phyloP scores from a whole-genome alignment of 2,113 vertebrate genomes.

The Macaca mulatta region DNA sequence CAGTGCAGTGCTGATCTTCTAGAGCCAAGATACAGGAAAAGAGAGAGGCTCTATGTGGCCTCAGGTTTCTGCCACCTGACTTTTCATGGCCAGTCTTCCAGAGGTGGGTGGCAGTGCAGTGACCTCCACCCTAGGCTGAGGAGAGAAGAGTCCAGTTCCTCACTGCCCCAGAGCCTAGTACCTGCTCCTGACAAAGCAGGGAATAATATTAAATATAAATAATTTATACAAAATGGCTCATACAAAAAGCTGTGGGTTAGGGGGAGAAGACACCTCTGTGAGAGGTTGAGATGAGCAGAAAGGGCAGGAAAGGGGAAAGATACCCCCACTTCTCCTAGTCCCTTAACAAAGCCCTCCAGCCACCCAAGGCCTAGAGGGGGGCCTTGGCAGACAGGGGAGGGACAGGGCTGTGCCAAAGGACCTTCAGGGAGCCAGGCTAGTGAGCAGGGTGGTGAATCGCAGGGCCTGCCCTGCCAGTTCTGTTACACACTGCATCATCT shows the following conservation, averaged over 20 bases:
- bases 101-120: not conserved
- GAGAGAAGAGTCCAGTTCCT: not conserved
- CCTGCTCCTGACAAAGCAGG: constrained; percentile 52
- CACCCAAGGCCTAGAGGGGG: not conserved
- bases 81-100: not conserved
- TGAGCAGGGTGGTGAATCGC: constrained; percentile 90
- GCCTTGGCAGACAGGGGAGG: not conserved
- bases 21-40: constrained; percentile 6
- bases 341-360: not conserved
- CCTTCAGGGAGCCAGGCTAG: constrained; percentile 73
- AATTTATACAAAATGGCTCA: constrained; percentile 75
- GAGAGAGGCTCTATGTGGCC: not conserved
- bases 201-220: constrained; percentile 73
- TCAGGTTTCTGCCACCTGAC: not conserved
- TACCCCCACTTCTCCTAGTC: not conserved
- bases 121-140: not conserved
- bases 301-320: not conserved
- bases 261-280: not conserved
- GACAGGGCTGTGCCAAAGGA: not conserved
- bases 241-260: constrained; percentile 60
- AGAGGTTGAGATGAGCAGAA: constrained; percentile 46
- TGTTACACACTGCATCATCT: constrained; percentile 90
- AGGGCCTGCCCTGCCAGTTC: constrained; percentile 91
- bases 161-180: not conserved
- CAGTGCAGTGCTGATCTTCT: not conserved